Base-by-base conservation (phyloP, 1,140 invertebrate genomes). In the Arctopsyche grandis region DNA sequence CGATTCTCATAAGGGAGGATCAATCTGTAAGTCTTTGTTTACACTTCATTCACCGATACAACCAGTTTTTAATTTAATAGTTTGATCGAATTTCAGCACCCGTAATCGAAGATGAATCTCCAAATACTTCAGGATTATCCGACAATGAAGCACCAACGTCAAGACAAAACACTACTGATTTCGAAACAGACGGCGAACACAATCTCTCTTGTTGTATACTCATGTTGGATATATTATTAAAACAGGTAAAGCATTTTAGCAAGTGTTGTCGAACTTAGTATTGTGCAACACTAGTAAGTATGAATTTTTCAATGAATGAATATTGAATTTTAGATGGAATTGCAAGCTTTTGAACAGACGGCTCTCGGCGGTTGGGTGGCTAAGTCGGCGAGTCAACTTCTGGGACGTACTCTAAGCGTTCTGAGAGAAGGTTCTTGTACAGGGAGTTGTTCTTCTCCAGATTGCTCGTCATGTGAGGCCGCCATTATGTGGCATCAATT, bases 151-250 rank as follows among this genome's bases (percentile, higher is more conserved):
- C 88, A 0, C 90, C 90, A 10, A 89, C 89, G 1, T 89, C 88
- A n/a, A 87, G 89, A 71, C 90, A 90, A 81, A 81, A 83, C 48
- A 83, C 79, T n/a, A 89, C 89, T 21, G 90, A 91, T 84, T 91
- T 92, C 80, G 89, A 90, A 38, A 90, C 90, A 0, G 91, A 93
- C 81, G 88, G 90, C 19, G 93, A 94, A 83, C 89, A 94, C 43
- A 95, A 95, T 85, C 88, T 99, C 7, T 95, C 95, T 3, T 98
- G 97, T 84, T 98, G 96, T 86, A 96, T 99, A 80, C 91, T 99
- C 1, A 99, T 99, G 97, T 88, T 99, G 74, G 98, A 99, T 86
- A 94, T 99, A 80, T 87, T 98, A 46, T 87, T 98, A 3, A 98
- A 98, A 89, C 98, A 99, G 90, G 94, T 96, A n/a, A n/a, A n/a